Base-by-base conservation (phyloP, 2,113 vertebrate species). In the Phylloscopus whistleri region DNA sequence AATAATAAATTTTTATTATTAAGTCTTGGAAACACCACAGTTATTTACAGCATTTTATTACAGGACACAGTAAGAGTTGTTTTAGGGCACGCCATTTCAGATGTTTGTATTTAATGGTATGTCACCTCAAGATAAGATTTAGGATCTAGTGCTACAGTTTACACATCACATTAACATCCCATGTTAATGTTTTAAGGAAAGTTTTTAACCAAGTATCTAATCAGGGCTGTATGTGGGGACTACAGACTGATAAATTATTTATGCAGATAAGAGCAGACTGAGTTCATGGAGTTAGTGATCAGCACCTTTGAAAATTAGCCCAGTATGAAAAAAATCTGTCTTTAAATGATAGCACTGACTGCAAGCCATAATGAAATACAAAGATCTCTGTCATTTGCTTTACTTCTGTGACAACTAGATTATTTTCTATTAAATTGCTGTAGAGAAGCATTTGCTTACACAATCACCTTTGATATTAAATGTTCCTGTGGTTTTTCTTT, bases 401-500 rank as follows among this genome's bases (percentile, higher is more conserved):
- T 77, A 69, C n/a, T 95, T 70, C 62, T 73, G 27, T 33, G 13
- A 56, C 62, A 91, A 84, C 7, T 28, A 76, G 94, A 70, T 80
- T 67, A 58, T 70, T 24, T 75, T 74, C 53, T 68, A 11, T 27
- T 64, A 69, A 72, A 93, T 35, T 0, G 0, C 39, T 64, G 17
- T 20, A 78, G 14, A 72, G 51, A 88, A 83, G 59, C 17, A 20
- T 33, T 59, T 80, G 74, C 28, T n/a, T 75, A 41, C 43, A 84
- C 24, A 86, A 51, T 96, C 85, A 99, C 98, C 98, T 98, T 97
- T 52, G 80, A 97, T 48, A 97, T 69, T 66, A 99, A 87, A 58
- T 94, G 69, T 88, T 98, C 97, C 23, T 97, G 94, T 16, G 95
- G 92, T 17, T 97, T 95, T 39, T 97, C 95, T 76, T 96, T 94